Evolutionary conservation across 2,888 invertebrate genomes (phyloP), one percentile per base, ranked within the genome.

Genomic region (Conus canariensis): DNA sequence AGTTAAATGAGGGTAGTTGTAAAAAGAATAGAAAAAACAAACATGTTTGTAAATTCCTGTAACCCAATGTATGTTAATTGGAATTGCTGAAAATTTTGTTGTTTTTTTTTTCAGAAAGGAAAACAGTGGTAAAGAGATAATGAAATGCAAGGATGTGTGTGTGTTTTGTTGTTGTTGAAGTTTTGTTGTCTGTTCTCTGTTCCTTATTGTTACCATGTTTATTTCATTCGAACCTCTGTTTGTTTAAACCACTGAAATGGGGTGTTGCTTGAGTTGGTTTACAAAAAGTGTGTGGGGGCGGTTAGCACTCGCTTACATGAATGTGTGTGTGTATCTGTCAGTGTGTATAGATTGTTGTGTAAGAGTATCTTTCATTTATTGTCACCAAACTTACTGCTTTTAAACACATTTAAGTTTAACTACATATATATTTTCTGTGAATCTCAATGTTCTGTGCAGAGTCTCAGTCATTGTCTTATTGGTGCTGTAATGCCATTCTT

Each of bases 351-450:
- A 67, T 22, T 58, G 56, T 70, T 70, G 70, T 70, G 22, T 22
- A 5, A 19, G 70, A 19, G 19, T 22, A 22, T 7, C 22, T 22
- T 22, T 22, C 70, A 70, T 70, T 70, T 70, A 22, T 22, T 70
- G 25, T 74, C 25, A 25, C 14, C 25, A 80, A 80, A 80, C 30
- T 80, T 80, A 80, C 77, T 30, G 77, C 77, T 80, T 80, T 80
- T 80, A 30, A 30, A 16, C 12, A 14, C 16, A 22, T 7, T 70
- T 22, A 70, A 7, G 14, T 22, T 70, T 70, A 19, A 12, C 12
- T 22, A 8, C 8, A 19, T 70, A 22, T 70, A 8, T 22, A 22
- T 70, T 16, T 14, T 70, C 19, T 70, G 22, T 30, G 45, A 22
- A 80, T 30, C 16, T 30, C 30, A 16, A 30, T 80, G 77, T 30